phyloP scores from a whole-genome alignment of 2,888 invertebrate genomes.

The Dolomedes plantarius region DNA sequence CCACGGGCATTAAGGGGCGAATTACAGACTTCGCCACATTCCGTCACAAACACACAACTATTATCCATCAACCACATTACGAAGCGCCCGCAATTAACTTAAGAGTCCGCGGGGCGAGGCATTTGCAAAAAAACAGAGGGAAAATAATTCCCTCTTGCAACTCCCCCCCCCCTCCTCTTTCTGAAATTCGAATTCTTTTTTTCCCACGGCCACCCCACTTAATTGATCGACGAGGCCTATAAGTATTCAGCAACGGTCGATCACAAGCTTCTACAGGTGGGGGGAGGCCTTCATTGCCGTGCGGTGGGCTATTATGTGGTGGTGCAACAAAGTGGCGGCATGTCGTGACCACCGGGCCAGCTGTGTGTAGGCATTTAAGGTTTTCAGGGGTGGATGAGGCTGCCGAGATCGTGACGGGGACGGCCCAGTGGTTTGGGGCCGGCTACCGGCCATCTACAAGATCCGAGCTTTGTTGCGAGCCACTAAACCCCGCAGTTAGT shows the following conservation, averaged over 20 bases:
- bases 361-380: constrained; percentile 37
- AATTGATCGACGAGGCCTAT: constrained; percentile 42
- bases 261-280: constrained; percentile 33
- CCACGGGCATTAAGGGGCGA: neutral
- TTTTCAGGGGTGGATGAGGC: constrained; percentile 11
- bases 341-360: constrained; percentile 54
- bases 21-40: neutral
- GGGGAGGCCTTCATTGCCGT: neutral
- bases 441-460: constrained; percentile 41
- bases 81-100: constrained; percentile 31
- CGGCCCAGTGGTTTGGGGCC: constrained; percentile 57
- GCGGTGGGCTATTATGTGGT: constrained; percentile 40
- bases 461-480: neutral
- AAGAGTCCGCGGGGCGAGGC: neutral
- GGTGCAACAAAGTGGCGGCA: constrained; percentile 57
- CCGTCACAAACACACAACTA: constrained; percentile 18
- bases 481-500: constrained; percentile 2
- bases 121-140: neutral
- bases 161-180: neutral
- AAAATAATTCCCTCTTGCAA: neutral
- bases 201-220: constrained; percentile 58
- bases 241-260: constrained; percentile 49
- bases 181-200: constrained; percentile 28
- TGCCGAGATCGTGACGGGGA: constrained; percentile 41
- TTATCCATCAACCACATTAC: constrained; percentile 29